Percentiles rank a stretch among this genome's conserved stretches.
These are phyloP conservation scores for Fukomys damarensis DNA, from an alignment of 2,113 vertebrate genomes.

Conservation along the genomic window DNA sequence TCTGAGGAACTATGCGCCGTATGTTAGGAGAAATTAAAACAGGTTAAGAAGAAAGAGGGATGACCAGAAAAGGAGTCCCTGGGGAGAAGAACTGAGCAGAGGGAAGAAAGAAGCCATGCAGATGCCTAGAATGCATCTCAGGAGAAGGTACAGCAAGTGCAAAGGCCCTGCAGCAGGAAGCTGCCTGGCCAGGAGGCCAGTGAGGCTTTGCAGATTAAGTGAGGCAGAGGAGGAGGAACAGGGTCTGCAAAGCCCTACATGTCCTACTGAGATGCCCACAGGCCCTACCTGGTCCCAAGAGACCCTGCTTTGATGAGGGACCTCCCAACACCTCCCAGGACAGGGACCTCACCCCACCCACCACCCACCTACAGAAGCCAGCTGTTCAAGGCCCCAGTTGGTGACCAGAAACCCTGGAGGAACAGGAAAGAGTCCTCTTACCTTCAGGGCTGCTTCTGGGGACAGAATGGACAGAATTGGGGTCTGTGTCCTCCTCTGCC, in stretches of 20 bases:
- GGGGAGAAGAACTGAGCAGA: not conserved
- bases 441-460: slow-evolving; percentile 84
- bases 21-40: not conserved
- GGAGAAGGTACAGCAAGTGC: not conserved
- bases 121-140: not conserved
- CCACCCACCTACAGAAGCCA: not conserved
- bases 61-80: not conserved
- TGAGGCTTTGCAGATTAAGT: not conserved
- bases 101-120: not conserved
- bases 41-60: not conserved
- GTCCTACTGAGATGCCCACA: not conserved
- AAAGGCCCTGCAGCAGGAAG: not conserved
- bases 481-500: slow-evolving; percentile 83
- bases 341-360: not conserved
- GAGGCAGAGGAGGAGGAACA: not conserved
- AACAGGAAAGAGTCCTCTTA: slow-evolving; percentile 77
- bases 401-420: not conserved
- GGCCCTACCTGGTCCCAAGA: not conserved
- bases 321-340: not conserved
- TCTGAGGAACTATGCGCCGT: too few species aligned
- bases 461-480: slow-evolving; percentile 85
- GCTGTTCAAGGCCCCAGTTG: not conserved
- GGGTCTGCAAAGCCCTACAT: not conserved
- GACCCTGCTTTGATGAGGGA: not conserved
- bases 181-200: not conserved